Evolutionary conservation across 2,113 vertebrate species (phyloP).

Genomic region (Ceratotherium simum): DNA sequence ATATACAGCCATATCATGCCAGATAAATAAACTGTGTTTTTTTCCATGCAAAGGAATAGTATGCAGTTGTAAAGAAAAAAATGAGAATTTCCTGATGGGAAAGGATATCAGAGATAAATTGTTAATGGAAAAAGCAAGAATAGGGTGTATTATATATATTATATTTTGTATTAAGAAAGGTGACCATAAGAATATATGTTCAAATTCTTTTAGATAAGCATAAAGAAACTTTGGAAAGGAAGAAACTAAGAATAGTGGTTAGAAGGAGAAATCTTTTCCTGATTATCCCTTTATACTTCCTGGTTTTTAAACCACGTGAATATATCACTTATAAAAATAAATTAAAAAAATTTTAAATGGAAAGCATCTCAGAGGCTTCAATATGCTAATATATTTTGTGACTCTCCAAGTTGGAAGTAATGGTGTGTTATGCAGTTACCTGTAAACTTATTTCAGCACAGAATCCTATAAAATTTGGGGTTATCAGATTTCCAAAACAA

Average conservation of each 20-base stretch:
- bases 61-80: neutral
- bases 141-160: neutral
- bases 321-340: neutral
- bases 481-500: neutral
- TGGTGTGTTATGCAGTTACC: neutral
- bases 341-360: neutral
- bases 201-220: neutral
- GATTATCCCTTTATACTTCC: neutral
- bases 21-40: neutral
- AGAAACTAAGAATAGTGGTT: neutral
- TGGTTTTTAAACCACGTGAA: neutral
- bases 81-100: neutral
- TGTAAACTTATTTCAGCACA: neutral
- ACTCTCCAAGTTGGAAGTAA: neutral
- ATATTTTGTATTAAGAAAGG: neutral
- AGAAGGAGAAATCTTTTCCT: neutral
- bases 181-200: neutral
- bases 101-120: neutral
- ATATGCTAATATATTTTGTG: neutral
- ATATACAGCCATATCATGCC: neutral
- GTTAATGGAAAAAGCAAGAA: neutral
- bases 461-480: neutral
- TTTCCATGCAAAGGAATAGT: neutral
- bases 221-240: neutral
- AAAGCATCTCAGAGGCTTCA: neutral